phyloP scores from a whole-genome alignment of 1,140 invertebrate genomes.

The Hypsibius dujardini region DNA sequence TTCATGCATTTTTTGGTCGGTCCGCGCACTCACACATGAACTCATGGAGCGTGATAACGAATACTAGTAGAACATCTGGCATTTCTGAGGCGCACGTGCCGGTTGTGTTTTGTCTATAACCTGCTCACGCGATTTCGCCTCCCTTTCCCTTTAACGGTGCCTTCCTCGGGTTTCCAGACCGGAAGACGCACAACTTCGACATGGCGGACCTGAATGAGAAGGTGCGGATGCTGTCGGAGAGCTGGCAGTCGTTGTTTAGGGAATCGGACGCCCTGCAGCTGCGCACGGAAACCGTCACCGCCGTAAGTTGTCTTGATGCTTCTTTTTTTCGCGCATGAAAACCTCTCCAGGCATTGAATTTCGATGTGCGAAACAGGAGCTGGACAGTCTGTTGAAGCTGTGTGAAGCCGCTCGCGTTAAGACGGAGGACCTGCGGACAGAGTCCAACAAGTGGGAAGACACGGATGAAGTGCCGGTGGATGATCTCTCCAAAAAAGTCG shows the following conservation, averaged over 20 bases:
- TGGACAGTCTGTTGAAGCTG: neutral
- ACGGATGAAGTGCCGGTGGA: neutral
- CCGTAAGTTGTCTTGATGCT: neutral
- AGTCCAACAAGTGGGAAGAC: neutral
- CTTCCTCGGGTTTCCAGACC: neutral
- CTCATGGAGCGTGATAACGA: too few species aligned
- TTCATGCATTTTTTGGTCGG: too few species aligned
- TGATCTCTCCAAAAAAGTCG: neutral
- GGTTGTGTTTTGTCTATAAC: too few species aligned
- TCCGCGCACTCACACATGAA: too few species aligned
- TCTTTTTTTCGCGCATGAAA: neutral
- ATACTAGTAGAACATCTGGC: too few species aligned
- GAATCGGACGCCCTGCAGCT: slow-evolving; percentile 2
- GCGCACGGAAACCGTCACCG: neutral
- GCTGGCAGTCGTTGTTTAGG: neutral
- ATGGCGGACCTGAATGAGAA: neutral
- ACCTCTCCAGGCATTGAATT: neutral
- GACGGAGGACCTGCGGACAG: neutral
- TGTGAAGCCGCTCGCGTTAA: slow-evolving; percentile 2
- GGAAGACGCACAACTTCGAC: neutral
- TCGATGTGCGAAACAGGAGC: slow-evolving; percentile 2
- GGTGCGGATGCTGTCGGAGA: neutral
- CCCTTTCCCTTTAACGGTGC: too few species aligned
- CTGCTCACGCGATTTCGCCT: too few species aligned
- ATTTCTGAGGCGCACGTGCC: too few species aligned